Conservation (phyloP, 2,113 vertebrate species). For the Dromiciops gliroides region DNA sequence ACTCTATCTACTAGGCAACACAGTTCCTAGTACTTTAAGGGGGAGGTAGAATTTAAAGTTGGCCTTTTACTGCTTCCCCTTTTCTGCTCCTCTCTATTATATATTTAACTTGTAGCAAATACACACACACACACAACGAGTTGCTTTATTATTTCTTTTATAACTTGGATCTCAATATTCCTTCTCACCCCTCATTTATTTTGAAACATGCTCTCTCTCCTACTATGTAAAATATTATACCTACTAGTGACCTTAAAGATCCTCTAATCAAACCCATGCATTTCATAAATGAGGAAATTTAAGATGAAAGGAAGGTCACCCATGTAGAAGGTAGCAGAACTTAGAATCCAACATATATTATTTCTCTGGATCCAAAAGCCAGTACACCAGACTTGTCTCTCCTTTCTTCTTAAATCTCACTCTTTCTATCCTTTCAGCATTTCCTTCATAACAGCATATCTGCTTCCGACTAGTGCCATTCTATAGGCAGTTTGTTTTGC, state of each 20-base stretch:
- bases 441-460: neutral
- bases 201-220: neutral
- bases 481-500: neutral
- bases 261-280: neutral
- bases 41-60: neutral
- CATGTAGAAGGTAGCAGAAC: neutral
- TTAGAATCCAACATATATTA: neutral
- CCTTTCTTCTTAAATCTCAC: neutral
- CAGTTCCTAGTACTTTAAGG: neutral
- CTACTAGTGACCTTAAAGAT: neutral
- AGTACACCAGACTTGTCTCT: neutral
- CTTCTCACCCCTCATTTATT: neutral
- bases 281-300: neutral
- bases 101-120: neutral
- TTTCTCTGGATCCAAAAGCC: neutral
- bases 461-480: neutral
- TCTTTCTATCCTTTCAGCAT: neutral
- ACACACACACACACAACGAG: too few relatives aligned
- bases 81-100: neutral
- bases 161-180: neutral
- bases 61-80: neutral
- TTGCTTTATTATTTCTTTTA: neutral
- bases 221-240: neutral
- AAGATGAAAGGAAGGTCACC: neutral
- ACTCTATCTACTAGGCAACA: neutral